Evolutionary conservation across 1,140 invertebrate species (phyloP).

Genomic region (Acyrthosiphon pisum): DNA sequence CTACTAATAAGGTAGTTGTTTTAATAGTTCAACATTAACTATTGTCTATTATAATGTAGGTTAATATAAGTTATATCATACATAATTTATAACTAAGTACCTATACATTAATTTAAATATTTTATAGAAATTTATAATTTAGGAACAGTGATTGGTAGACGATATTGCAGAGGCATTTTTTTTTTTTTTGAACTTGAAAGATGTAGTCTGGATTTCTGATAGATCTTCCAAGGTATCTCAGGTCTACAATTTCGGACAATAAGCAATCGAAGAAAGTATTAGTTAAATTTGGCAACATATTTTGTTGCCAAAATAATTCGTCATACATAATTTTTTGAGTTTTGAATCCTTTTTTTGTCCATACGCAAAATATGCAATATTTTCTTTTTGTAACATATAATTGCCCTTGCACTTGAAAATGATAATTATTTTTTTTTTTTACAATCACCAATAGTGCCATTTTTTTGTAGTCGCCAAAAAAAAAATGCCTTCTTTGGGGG

Average conservation of each 20-base stretch:
- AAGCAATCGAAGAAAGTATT: not conserved
- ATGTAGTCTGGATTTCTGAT: not conserved
- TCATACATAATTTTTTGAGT: not conserved
- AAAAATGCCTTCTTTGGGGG: slow-evolving; percentile 32
- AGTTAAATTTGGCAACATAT: not conserved
- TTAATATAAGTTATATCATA: too few relatives aligned
- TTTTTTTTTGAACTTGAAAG: not conserved
- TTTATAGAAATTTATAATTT: too few relatives aligned
- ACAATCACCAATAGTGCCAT: not conserved
- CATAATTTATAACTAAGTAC: too few relatives aligned
- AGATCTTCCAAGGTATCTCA: not conserved
- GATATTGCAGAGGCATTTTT: not conserved
- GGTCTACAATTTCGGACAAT: not conserved
- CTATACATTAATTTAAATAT: too few relatives aligned
- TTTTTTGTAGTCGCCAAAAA: not conserved
- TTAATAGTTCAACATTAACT: too few relatives aligned
- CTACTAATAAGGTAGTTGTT: too few relatives aligned
- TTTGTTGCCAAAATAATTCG: not conserved
- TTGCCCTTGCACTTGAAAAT: slow-evolving; percentile 13
- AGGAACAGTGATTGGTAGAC: too few relatives aligned
- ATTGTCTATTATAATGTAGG: too few relatives aligned
- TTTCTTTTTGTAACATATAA: not conserved
- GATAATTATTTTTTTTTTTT: not conserved
- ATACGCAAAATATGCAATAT: not conserved
- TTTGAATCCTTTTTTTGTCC: not conserved